These are phyloP conservation scores for Bombus soroeensis DNA, from an alignment of 1,140 invertebrate species.

Conservation along the genomic window DNA sequence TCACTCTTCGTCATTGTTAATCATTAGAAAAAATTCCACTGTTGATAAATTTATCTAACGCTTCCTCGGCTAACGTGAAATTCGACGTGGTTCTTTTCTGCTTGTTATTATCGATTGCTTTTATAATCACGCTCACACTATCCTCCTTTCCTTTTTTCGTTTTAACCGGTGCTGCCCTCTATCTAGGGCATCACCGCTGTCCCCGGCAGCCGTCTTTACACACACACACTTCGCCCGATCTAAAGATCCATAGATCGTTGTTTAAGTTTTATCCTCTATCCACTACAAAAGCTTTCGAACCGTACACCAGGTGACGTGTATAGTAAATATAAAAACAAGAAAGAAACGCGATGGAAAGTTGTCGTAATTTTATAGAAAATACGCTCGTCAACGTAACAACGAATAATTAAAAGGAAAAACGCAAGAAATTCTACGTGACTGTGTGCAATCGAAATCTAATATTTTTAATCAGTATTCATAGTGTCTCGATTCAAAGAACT, in stretches of 20 bases:
- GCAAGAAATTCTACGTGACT: too few species aligned
- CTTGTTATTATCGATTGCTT: constrained; percentile 10
- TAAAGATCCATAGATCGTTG: constrained; percentile 1
- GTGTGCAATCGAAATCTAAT: too few species aligned
- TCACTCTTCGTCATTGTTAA: not conserved
- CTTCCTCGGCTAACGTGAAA: not conserved
- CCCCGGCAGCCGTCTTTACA: not conserved
- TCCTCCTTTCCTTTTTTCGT: not conserved
- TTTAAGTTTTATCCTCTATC: not conserved
- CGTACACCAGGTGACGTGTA: not conserved
- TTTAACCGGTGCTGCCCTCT: not conserved
- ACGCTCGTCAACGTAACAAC: too few species aligned
- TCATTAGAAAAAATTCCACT: not conserved
- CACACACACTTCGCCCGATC: not conserved
- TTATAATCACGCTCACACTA: not conserved
- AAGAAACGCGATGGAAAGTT: not conserved
- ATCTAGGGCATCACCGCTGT: constrained; percentile 10
- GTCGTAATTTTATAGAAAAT: not conserved
- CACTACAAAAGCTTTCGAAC: not conserved
- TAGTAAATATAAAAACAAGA: not conserved
- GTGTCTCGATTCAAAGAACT: too few species aligned
- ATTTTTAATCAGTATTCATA: too few species aligned
- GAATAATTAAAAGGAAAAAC: too few species aligned
- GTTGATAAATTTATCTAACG: not conserved
- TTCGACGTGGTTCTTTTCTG: not conserved